Evolutionary conservation across 23 tunicate genomes (phyloP), one percentile per base, ranked within the genome.

Genomic region (Corella eumyota): DNA sequence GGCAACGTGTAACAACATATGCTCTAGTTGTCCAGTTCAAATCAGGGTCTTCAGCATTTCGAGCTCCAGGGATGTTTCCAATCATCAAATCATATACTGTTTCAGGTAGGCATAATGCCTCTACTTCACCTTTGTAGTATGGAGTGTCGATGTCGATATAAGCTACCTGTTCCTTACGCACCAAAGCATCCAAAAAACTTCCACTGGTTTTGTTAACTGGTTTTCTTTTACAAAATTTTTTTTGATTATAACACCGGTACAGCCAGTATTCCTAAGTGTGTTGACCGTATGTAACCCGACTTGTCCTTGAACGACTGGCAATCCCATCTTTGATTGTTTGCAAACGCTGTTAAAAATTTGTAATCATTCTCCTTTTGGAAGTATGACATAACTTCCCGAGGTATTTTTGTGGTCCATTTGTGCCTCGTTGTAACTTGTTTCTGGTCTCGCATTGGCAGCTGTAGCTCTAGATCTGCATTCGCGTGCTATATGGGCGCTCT

Each of bases 41-140:
- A 27, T 63, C 54, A 5, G 68, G 68, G 4, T 63, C 32, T 22
- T 40, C 68, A 1, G 68, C 34, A 19, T 9, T 27, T 4, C 68
- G 32, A 11, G 30, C 55, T 4, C 68, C 68, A 24, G 23, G 5
- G 25, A 63, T 44, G 32, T 63, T 63, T 26, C 68, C 68, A 63
- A 63, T 25, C 2, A 35, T 21, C 55, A 63, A 5, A 30, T 63
- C 68, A 38, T 63, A 22, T 33, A 40, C 24, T 2, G 53, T 13
- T 1, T 40, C 30, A 20, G 24, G 54, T 26, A 63, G 30, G 27
- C 68, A 63, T 7, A 63, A 19, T 7, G 68, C 68, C 25, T 63
- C 68, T 3, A 44, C 68, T 11, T 38, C 2, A 25, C 68, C 68
- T 4, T 32, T 63, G 55, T 37, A 63, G 44, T 6, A 63, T 30